A percentile compares a stretch with the other conserved stretches of the same genome.
Conservation (phyloP, 2,113 vertebrate genomes). For the Plestiodon gilberti region DNA sequence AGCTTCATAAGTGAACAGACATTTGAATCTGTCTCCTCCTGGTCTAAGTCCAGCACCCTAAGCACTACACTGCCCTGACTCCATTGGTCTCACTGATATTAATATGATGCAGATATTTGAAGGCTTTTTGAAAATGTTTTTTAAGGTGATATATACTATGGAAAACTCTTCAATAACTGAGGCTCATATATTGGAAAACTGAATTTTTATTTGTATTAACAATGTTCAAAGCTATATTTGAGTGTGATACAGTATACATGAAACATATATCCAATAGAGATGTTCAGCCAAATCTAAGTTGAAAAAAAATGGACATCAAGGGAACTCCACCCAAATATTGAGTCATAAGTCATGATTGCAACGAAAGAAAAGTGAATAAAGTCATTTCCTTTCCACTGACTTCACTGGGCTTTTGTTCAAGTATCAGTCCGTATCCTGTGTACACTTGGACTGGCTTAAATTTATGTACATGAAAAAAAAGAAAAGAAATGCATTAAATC, state of each 20-base stretch:
- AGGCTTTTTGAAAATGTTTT: constrained; percentile 3
- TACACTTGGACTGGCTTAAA: background rate
- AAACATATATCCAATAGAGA: background rate
- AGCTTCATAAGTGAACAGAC: too few species aligned
- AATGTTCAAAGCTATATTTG: background rate
- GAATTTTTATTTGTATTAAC: background rate
- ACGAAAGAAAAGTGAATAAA: background rate
- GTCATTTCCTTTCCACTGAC: constrained; percentile 2
- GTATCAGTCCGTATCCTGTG: fast-evolving
- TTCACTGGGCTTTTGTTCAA: background rate
- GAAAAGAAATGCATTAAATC: background rate
- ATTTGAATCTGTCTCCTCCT: background rate
- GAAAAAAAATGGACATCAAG: background rate
- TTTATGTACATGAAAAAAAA: background rate
- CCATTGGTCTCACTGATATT: background rate
- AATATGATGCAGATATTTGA: background rate
- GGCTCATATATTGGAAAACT: background rate
- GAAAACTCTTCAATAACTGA: background rate
- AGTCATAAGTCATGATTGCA: background rate
- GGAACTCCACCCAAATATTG: background rate
- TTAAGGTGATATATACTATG: background rate
- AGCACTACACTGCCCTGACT: background rate
- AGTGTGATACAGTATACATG: background rate
- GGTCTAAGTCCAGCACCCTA: background rate
- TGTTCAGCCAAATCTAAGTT: background rate